Evolutionary conservation across 2,888 invertebrate species (phyloP).

Genomic region (Tenthredo scrophulariae): DNA sequence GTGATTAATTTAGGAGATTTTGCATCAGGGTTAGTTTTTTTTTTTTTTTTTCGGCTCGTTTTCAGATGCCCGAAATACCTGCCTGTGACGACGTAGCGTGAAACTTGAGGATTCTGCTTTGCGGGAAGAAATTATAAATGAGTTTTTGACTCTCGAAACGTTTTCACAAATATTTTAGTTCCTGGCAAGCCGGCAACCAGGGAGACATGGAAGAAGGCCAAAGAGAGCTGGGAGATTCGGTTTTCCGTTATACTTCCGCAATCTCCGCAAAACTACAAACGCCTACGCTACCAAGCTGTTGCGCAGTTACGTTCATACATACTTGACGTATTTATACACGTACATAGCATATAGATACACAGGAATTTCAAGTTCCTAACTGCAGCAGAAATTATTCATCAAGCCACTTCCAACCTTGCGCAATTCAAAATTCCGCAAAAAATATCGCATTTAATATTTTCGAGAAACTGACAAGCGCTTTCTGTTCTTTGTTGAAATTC

Average conservation of each 20-base stretch:
- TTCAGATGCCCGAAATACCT: not conserved
- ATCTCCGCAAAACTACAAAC: constrained; percentile 17
- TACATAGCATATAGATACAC: not conserved
- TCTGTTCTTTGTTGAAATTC: not conserved
- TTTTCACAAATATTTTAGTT: constrained; percentile 37
- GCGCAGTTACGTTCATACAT: constrained; percentile 20
- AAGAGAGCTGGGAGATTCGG: not conserved
- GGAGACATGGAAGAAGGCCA: not conserved
- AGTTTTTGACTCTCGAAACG: constrained; percentile 16
- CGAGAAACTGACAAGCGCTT: not conserved
- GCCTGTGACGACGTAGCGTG: not conserved
- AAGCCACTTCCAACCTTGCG: not conserved
- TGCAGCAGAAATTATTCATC: not conserved
- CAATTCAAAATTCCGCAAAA: not conserved
- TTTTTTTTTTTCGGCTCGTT: not conserved
- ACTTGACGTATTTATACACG: constrained; percentile 1
- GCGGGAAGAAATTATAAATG: constrained; percentile 19
- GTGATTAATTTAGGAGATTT: constrained; percentile 28
- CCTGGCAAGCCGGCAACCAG: not conserved
- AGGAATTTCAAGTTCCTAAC: not conserved
- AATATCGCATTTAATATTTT: not conserved
- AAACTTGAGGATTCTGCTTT: not conserved
- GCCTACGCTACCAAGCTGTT: constrained; percentile 7
- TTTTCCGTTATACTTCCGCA: constrained; percentile 31
- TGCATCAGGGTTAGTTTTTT: constrained; percentile 37